phyloP scores from a whole-genome alignment of 64 coral and sea anemone species.

The Hydrozoanthus tunicans region DNA sequence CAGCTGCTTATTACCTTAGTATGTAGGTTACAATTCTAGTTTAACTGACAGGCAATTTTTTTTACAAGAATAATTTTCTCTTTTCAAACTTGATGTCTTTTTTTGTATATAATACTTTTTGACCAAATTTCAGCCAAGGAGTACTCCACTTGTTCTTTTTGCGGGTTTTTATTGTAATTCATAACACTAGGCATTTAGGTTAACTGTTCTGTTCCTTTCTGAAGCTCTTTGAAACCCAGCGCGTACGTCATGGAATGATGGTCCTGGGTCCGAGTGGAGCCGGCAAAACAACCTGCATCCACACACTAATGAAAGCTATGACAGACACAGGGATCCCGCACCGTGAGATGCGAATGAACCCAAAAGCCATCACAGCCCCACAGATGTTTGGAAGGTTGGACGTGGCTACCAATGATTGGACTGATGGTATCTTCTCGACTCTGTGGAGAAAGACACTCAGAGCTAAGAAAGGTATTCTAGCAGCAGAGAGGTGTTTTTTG shows the following conservation, averaged over 20 bases:
- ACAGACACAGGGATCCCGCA: constrained; percentile 93
- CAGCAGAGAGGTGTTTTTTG: no score
- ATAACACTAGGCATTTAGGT: not conserved
- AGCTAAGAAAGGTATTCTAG: constrained; percentile 91
- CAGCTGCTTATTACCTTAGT: not conserved
- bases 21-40: not conserved
- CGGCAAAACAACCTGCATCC: constrained; percentile 94
- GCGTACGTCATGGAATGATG: constrained; percentile 99
- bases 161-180: not conserved
- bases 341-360: constrained; percentile 99
- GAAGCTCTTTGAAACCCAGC: constrained; percentile 98
- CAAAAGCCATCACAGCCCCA: constrained; percentile 97
- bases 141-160: no score
- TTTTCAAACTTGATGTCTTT: no score
- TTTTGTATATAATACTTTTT: no score
- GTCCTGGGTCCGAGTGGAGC: constrained; percentile 97
- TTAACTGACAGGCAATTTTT: no score
- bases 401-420: constrained; percentile 97
- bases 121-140: not conserved
- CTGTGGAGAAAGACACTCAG: constrained; percentile 98
- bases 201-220: not conserved
- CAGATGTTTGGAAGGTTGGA: constrained; percentile 98
- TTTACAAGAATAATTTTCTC: no score
- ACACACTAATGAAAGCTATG: constrained; percentile 94
- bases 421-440: constrained; percentile 97